Conservation (phyloP, 2,113 vertebrate species). For the Chionis minor region DNA sequence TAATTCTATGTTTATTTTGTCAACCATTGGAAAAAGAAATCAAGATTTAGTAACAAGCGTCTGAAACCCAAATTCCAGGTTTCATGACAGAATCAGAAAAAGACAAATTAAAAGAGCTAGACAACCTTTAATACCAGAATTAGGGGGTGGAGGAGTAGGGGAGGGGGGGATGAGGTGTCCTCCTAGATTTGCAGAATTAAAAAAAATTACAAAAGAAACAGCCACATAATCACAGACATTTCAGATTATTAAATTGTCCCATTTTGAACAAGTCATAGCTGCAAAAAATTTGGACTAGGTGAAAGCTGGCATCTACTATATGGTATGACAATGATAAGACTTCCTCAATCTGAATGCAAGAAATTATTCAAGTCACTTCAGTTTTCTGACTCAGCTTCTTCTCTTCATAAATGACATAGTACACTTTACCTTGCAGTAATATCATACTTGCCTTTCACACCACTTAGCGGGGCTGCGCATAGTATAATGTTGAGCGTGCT, state of each 20-base stretch:
- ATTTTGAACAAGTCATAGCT: neutral
- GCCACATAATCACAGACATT: neutral
- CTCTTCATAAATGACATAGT: neutral
- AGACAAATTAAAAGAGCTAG: neutral
- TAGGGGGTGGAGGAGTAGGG: no score
- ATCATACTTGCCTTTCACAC: neutral
- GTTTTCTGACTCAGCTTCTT: neutral
- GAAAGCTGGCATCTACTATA: fast-evolving
- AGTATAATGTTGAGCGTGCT: fast-evolving
- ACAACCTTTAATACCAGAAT: neutral
- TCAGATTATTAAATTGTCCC: neutral
- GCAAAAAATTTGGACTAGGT: neutral
- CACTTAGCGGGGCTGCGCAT: no score
- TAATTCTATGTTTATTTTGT: neutral
- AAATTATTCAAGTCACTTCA: neutral
- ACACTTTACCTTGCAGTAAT: neutral
- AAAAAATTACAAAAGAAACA: neutral
- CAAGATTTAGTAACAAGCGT: neutral
- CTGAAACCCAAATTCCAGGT: neutral
- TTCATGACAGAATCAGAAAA: neutral
- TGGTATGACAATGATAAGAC: neutral
- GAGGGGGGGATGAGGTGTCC: no score
- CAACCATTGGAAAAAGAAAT: neutral
- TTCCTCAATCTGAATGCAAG: neutral
- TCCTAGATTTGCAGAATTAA: neutral